Conservation (phyloP, 2,113 vertebrate genomes). For the Petroica traversi region DNA sequence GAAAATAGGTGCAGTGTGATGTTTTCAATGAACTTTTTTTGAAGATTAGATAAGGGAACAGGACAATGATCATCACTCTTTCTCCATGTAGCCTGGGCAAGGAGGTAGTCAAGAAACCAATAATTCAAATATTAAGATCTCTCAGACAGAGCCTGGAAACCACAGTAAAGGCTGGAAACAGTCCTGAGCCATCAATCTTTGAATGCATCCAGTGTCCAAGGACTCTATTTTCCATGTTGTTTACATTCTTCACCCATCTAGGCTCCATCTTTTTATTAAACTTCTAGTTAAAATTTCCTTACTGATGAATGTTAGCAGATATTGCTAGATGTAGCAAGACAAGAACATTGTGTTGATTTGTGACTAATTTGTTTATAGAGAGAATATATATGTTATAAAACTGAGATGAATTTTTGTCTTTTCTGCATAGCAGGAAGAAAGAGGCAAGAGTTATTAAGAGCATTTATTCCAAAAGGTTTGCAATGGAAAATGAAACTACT, state of each 20-base stretch:
- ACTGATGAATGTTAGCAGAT: not conserved
- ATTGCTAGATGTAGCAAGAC: not conserved
- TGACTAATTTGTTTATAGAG: slow-evolving; percentile 2
- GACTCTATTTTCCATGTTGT: not conserved
- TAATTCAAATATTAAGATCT: not conserved
- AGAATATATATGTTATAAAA: not conserved
- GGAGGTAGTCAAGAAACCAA: not conserved
- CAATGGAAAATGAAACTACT: slow-evolving; percentile 17
- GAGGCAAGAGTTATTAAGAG: slow-evolving; percentile 38
- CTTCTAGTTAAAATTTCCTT: not conserved
- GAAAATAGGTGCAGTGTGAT: not conserved
- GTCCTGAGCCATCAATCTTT: not conserved
- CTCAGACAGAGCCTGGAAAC: not conserved
- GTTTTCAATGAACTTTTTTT: not conserved
- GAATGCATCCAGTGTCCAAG: not conserved
- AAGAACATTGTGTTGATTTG: not conserved
- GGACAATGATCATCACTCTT: not conserved
- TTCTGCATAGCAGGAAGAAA: not conserved
- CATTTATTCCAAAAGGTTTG: slow-evolving; percentile 41
- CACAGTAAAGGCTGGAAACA: not conserved
- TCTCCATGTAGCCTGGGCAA: not conserved
- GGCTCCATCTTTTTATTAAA: not conserved
- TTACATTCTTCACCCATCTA: not conserved
- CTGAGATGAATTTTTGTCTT: slow-evolving; percentile 8
- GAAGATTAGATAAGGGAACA: not conserved